These are phyloP conservation scores for Apomyelois bistriatella DNA, from an alignment of 2,888 invertebrate species.

Conservation along the genomic window DNA sequence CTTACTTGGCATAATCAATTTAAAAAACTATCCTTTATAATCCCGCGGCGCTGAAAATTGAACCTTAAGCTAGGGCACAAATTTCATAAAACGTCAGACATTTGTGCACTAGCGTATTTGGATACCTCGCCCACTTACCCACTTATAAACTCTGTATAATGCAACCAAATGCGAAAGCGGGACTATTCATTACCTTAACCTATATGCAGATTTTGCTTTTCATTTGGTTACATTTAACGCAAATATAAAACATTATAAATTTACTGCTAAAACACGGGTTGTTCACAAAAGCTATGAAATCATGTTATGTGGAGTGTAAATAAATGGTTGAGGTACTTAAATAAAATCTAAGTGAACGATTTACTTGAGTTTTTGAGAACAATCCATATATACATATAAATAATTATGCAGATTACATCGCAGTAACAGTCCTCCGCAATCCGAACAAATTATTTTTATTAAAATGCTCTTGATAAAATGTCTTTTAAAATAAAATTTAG, in stretches of 20 bases:
- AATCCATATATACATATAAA: neutral
- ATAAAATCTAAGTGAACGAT: neutral
- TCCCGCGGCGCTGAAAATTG: too few relatives aligned
- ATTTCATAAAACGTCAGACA: too few relatives aligned
- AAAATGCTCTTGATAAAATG: conserved; percentile 52
- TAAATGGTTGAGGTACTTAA: neutral
- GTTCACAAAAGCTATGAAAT: neutral
- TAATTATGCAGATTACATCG: neutral
- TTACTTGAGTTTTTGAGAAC: neutral
- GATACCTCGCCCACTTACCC: conserved; percentile 4
- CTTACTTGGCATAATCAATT: too few relatives aligned
- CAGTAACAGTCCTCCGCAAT: conserved; percentile 16
- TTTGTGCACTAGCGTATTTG: neutral
- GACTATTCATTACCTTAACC: conserved; percentile 2
- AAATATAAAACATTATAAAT: conserved; percentile 17
- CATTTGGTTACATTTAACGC: conserved; percentile 18
- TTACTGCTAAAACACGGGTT: neutral
- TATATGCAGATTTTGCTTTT: neutral
- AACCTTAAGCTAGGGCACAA: too few relatives aligned
- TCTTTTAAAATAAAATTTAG: conserved; percentile 37
- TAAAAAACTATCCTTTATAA: too few relatives aligned
- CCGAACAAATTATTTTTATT: conserved; percentile 24
- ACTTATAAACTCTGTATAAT: conserved; percentile 19
- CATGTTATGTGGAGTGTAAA: neutral
- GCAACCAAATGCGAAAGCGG: conserved; percentile 18